phyloP scores from a whole-genome alignment of 2,113 vertebrate genomes.

The Ursus arctos region DNA sequence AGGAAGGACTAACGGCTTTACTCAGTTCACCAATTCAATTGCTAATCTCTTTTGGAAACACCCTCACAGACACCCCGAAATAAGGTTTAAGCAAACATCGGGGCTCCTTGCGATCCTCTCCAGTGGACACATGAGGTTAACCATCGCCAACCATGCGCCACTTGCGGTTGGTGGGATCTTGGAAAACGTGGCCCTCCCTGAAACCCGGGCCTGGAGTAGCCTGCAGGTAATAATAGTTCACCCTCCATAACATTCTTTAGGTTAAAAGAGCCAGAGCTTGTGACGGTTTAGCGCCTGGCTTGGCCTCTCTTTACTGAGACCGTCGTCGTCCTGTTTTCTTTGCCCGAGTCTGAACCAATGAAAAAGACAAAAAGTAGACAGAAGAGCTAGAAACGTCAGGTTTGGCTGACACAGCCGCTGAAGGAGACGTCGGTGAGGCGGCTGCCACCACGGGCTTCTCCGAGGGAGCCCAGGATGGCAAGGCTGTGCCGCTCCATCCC shows the following conservation, averaged over 20 bases:
- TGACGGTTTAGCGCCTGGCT: not conserved
- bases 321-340: fast-evolving
- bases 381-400: not conserved
- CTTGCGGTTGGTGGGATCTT: not conserved
- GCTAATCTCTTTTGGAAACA: not conserved
- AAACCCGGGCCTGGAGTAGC: fast-evolving
- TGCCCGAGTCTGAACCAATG: not conserved
- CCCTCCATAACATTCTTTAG: not conserved
- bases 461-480: fast-evolving
- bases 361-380: not conserved
- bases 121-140: fast-evolving
- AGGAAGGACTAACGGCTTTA: fast-evolving
- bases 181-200: not conserved
- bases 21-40: not conserved
- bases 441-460: not conserved
- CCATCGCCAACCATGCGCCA: not conserved
- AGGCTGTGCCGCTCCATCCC: fast-evolving
- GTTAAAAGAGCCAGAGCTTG: not conserved
- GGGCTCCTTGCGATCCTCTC: not conserved
- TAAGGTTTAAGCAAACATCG: fast-evolving
- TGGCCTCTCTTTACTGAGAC: not conserved
- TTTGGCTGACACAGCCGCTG: no score
- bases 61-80: fast-evolving
- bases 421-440: fast-evolving
- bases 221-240: fast-evolving